phyloP scores from a whole-genome alignment of 2,113 vertebrate species.

The Rhabdornis inornatus region DNA sequence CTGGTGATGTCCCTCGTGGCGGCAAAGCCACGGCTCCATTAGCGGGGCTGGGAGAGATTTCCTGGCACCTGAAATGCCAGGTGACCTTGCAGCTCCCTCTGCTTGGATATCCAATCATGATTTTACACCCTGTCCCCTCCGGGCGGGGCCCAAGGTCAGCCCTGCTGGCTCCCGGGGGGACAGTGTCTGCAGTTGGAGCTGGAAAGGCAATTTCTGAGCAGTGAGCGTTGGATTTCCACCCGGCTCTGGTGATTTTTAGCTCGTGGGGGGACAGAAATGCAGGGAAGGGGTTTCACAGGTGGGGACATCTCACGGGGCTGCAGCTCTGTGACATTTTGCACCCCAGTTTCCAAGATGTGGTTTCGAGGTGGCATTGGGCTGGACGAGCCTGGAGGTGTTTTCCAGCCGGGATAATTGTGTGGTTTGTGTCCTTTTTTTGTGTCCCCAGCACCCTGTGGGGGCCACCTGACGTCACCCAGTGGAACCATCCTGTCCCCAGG shows the following conservation, averaged over 20 bases:
- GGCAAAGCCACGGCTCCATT: background rate
- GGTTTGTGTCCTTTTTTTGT: background rate
- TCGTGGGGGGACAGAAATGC: fast-evolving
- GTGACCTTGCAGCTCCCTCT: constrained; percentile 9
- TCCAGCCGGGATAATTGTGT: fast-evolving
- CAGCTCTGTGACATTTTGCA: fast-evolving
- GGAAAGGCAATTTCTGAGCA: background rate
- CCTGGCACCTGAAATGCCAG: background rate
- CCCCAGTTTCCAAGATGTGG: fast-evolving
- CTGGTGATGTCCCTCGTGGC: background rate
- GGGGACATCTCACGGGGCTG: fast-evolving
- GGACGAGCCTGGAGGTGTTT: background rate
- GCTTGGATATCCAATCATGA: background rate
- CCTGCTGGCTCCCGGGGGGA: background rate
- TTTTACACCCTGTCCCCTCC: background rate
- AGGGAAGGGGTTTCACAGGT: fast-evolving
- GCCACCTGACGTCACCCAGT: constrained; percentile 89
- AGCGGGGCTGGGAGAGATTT: background rate
- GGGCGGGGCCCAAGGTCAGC: background rate
- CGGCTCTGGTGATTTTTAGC: background rate
- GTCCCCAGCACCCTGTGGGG: constrained; percentile 89
- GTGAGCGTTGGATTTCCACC: fast-evolving
- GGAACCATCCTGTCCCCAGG: constrained; percentile 97
- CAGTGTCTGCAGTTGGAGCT: background rate
- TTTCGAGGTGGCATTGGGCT: background rate